Conservation (phyloP, 2,888 invertebrate genomes). For the Zelleria hepariella region DNA sequence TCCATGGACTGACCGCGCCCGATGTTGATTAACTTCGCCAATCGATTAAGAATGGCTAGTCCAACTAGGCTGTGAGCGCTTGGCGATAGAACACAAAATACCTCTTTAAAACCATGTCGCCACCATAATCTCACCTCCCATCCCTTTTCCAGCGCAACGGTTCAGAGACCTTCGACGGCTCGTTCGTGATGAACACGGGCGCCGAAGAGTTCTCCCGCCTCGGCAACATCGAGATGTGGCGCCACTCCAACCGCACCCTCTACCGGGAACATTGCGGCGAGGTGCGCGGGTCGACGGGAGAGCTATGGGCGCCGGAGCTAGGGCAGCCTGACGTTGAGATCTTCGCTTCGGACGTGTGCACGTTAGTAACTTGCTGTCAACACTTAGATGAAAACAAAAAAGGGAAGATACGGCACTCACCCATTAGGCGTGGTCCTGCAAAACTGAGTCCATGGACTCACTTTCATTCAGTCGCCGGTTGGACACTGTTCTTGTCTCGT, state of each 20-base stretch:
- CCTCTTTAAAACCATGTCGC: background rate
- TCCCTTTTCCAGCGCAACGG: slow-evolving; percentile 76
- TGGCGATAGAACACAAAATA: no score
- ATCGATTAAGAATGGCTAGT: no score
- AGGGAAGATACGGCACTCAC: no score
- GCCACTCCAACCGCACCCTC: slow-evolving; percentile 65
- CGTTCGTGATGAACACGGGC: slow-evolving; percentile 84
- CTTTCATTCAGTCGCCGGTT: no score
- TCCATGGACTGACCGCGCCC: no score
- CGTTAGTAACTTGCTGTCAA: slow-evolving; percentile 76
- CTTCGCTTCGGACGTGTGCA: slow-evolving; percentile 85
- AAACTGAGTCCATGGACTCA: no score
- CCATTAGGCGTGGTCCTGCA: no score
- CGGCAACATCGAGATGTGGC: slow-evolving; percentile 82
- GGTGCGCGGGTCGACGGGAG: slow-evolving; percentile 83
- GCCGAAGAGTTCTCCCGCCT: slow-evolving; percentile 73
- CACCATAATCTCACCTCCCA: background rate
- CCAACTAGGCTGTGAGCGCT: no score
- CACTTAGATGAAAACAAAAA: no score
- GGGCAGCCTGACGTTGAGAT: slow-evolving; percentile 72
- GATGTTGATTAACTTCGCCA: no score
- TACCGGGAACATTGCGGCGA: slow-evolving; percentile 76
- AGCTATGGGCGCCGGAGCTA: slow-evolving; percentile 82
- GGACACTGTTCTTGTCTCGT: no score
- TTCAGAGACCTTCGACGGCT: slow-evolving; percentile 80